Evolutionary conservation across 2,113 vertebrate species (phyloP), one percentile per base, ranked within the genome.

Genomic region (Eulemur rufifrons): DNA sequence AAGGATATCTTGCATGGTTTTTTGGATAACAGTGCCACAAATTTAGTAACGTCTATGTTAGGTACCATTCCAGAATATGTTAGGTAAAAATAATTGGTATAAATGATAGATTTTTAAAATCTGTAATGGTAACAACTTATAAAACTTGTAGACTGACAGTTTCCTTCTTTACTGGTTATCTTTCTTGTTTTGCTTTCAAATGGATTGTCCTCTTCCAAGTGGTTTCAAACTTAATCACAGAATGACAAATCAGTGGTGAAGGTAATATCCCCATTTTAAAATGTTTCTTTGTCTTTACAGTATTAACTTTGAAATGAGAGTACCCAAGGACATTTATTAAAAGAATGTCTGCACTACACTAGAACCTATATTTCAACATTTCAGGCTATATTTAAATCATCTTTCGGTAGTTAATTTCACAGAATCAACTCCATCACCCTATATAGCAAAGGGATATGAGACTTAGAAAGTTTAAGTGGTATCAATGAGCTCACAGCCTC

Each of bases 111-210:
- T 77, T 92, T 73, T 73, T 68, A 74, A 37, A 93, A 89, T 82
- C 73, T 73, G 52, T 76, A 77, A 39, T 88, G 77, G 42, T 83
- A 71, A 59, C 14, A 61, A 14, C 71, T 69, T 50, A 21, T 2
- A 27, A 59, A 71, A 74, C 39, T 21, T 94, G 2, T 63, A 83
- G 73, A 89, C 66, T 92, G 81, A 95, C 34, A 59, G 47, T 85
- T 96, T 42, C 20, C 80, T 42, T 95, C 77, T 88, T 96, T 61
- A 34, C 83, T 92, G 14, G 0, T 95, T 96, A 34, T 95, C 94
- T 96, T 94, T 94, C 93, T 93, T 89, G 56, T 92, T 94, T 93
- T 96, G 86, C 95, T 96, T 94, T 89, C 95, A 95, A 56, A 59
- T 95, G 96, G 94, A 95, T 66, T 87, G 45, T 61, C 66, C 32